These are phyloP conservation scores for Sakesphorus luctuosus DNA, from an alignment of 2,113 vertebrate genomes.

Conservation along the genomic window DNA sequence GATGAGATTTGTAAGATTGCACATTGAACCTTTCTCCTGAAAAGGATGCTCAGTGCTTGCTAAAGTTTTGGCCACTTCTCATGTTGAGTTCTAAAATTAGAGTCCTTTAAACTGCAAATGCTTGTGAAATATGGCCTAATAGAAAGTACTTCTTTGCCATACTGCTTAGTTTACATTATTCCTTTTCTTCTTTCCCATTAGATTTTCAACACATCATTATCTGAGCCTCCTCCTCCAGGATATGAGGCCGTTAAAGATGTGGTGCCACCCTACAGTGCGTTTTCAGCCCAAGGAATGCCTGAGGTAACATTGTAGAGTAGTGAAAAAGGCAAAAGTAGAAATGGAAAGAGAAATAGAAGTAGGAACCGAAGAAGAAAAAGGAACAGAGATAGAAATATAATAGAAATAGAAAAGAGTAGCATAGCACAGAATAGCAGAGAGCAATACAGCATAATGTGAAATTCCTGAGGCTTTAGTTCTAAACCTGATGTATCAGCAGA, in stretches of 20 bases:
- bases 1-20: neutral
- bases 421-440: neutral
- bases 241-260: conserved; percentile 84
- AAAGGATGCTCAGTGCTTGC: neutral
- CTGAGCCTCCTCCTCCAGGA: conserved; percentile 86
- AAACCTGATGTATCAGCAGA: neutral
- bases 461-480: neutral
- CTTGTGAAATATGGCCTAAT: neutral
- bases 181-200: conserved; percentile 42
- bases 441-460: neutral
- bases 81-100: neutral
- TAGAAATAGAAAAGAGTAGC: neutral
- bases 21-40: neutral
- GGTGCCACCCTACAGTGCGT: conserved; percentile 92
- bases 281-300: conserved; percentile 86
- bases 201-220: conserved; percentile 88
- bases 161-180: neutral
- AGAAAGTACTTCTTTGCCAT: neutral
- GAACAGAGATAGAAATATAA: neutral
- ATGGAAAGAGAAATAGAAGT: neutral
- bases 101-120: neutral
- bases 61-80: neutral
- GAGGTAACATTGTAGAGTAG: conserved; percentile 78
- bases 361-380: neutral
- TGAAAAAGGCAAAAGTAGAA: neutral